Conservation (phyloP, 1,140 invertebrate species). For the Melipona quadrifasciata region DNA sequence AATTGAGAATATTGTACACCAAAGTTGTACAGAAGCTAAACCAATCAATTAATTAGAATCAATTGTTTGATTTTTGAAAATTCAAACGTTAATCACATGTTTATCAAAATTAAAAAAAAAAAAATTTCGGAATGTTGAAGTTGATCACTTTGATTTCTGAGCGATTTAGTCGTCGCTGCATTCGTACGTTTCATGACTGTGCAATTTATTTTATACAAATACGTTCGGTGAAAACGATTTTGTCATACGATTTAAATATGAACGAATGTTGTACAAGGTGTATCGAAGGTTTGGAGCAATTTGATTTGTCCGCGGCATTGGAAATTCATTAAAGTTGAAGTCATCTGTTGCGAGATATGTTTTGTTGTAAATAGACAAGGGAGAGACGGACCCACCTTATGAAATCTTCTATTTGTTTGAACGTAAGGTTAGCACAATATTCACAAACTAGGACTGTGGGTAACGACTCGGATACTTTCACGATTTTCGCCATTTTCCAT, state of each 20-base stretch:
- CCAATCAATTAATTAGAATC: not conserved
- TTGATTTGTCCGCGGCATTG: too few species aligned
- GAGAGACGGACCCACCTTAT: conserved; percentile 72
- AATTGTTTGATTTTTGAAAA: not conserved
- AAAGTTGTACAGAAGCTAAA: not conserved
- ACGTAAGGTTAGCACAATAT: conserved; percentile 79
- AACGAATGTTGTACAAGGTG: not conserved
- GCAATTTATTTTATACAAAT: not conserved
- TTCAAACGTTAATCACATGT: not conserved
- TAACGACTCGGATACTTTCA: conserved; percentile 71
- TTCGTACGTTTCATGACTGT: not conserved
- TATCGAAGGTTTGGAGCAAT: not conserved
- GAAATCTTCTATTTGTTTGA: conserved; percentile 79
- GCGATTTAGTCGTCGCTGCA: not conserved
- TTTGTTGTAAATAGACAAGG: not conserved
- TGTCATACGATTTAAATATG: not conserved
- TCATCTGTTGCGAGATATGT: not conserved
- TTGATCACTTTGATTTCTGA: not conserved
- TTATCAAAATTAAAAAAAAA: not conserved
- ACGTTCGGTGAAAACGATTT: not conserved
- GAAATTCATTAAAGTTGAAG: not conserved
- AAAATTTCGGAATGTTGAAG: not conserved
- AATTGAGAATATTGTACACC: not conserved
- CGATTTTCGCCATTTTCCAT: conserved; percentile 77
- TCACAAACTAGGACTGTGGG: conserved; percentile 73